Conservation (phyloP, 2,797 vertebrate species). For the Luscinia megarhynchos region DNA sequence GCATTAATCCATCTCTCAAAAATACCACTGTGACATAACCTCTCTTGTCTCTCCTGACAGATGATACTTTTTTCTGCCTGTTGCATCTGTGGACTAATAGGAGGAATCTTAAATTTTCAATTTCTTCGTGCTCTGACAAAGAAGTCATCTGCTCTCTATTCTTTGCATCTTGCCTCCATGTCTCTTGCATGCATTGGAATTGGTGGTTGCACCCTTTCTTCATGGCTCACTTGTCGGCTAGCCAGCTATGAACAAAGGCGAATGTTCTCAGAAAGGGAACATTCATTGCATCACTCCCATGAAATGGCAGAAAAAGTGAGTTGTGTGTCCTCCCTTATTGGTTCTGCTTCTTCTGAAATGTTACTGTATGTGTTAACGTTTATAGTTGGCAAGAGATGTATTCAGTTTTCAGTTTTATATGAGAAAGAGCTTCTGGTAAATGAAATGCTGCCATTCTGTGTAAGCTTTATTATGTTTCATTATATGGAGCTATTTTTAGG, state of each 20-base stretch:
- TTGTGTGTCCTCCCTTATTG: slow-evolving; percentile 40
- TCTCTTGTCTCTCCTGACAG: slow-evolving; percentile 76
- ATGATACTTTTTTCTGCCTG: slow-evolving; percentile 99
- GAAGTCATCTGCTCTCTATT: slow-evolving; percentile 85
- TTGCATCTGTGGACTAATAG: slow-evolving; percentile 98
- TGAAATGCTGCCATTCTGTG: slow-evolving; percentile 38
- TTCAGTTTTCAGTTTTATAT: slow-evolving; percentile 23
- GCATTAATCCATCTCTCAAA: not conserved
- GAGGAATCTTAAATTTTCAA: slow-evolving; percentile 97
- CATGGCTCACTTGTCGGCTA: slow-evolving; percentile 96
- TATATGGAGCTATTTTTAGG: slow-evolving; percentile 43
- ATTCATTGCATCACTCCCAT: slow-evolving; percentile 96
- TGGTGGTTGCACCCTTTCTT: slow-evolving; percentile 93
- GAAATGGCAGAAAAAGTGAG: slow-evolving; percentile 98
- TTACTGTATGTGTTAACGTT: not conserved
- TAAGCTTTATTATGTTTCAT: slow-evolving; percentile 31
- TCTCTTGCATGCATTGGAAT: slow-evolving; percentile 94
- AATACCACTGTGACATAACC: not conserved
- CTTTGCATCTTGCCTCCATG: slow-evolving; percentile 93
- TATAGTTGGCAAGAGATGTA: not conserved
- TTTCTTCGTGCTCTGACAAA: slow-evolving; percentile 94
- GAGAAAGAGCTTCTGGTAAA: slow-evolving; percentile 40
- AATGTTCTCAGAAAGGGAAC: slow-evolving; percentile 98
- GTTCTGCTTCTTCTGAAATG: not conserved
- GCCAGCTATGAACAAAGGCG: slow-evolving; percentile 98